Conservation (phyloP, 2,888 invertebrate genomes). For the Drosophila pegasa region DNA sequence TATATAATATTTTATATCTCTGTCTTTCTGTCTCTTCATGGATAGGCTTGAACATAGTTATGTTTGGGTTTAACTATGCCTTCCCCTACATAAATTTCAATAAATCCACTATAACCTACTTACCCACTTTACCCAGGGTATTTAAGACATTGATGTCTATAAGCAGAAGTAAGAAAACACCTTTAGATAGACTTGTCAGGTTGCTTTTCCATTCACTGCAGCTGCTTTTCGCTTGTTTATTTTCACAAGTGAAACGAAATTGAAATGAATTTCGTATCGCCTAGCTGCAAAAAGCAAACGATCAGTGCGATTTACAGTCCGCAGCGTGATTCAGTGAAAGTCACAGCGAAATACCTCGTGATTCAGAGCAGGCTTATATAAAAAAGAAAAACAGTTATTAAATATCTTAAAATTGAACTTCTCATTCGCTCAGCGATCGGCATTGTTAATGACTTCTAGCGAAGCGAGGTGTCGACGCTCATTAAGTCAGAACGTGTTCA, state of each 20-base stretch:
- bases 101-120: neutral
- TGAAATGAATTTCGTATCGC: slow-evolving; percentile 35
- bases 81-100: neutral
- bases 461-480: neutral
- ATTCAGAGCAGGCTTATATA: neutral
- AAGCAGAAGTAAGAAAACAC: slow-evolving; percentile 15
- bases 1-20: slow-evolving; percentile 1
- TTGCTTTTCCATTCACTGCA: slow-evolving; percentile 5
- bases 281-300: slow-evolving; percentile 33
- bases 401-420: neutral
- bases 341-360: neutral
- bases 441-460: slow-evolving; percentile 3
- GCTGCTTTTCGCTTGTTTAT: slow-evolving; percentile 55
- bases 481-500: slow-evolving; percentile 8
- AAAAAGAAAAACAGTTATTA: neutral
- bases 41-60: too few species aligned
- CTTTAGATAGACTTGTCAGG: neutral
- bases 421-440: neutral
- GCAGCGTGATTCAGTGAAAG: slow-evolving; percentile 10
- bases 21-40: too few species aligned
- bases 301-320: slow-evolving; percentile 27
- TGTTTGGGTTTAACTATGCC: too few species aligned
- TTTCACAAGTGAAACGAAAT: slow-evolving; percentile 56
- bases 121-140: neutral
- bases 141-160: neutral